Conservation (phyloP, 1,140 invertebrate genomes). For the Mercenaria mercenaria region DNA sequence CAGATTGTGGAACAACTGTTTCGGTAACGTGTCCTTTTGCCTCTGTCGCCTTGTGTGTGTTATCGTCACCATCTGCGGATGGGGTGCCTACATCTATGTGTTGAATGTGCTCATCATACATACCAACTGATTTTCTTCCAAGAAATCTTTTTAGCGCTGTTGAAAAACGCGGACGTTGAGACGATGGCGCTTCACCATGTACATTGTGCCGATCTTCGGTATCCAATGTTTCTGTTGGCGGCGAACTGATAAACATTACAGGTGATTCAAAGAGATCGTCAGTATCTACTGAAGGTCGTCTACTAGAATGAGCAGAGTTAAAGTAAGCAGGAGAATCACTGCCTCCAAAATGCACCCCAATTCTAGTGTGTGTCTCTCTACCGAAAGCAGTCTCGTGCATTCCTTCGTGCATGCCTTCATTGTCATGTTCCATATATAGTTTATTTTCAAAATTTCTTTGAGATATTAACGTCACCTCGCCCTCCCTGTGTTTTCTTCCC, state of each 20-base stretch:
- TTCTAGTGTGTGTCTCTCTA: neutral
- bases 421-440: neutral
- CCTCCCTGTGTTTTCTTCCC: neutral
- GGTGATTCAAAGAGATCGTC: slow-evolving; percentile 26
- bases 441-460: neutral
- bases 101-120: neutral
- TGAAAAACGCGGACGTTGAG: neutral
- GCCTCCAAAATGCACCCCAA: neutral
- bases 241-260: neutral
- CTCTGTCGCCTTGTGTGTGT: no score
- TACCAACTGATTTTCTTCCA: neutral
- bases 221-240: neutral
- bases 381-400: neutral
- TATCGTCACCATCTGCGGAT: neutral
- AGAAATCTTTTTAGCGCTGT: neutral
- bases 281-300: neutral
- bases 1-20: neutral
- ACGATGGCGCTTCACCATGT: neutral
- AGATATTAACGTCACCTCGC: neutral
- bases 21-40: neutral
- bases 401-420: neutral
- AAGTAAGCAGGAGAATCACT: neutral
- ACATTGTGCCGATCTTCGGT: neutral
- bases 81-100: neutral
- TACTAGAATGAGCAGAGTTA: neutral